These are phyloP conservation scores for Pseudorectes ferrugineus DNA, from an alignment of 2,113 vertebrate genomes.

Conservation along the genomic window DNA sequence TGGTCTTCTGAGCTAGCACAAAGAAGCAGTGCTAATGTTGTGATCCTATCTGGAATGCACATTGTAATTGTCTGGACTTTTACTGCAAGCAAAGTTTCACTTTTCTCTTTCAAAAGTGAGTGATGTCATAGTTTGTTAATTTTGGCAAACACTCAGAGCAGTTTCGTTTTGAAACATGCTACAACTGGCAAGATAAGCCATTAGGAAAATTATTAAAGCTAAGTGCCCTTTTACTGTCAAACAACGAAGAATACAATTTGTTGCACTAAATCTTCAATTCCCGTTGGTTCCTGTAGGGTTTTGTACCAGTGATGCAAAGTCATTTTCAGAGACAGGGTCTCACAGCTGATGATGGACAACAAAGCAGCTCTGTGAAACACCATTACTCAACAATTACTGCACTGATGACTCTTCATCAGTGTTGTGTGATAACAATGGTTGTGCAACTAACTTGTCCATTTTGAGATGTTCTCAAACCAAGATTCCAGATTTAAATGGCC, in stretches of 20 bases:
- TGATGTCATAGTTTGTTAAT: neutral
- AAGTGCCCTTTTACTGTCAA: conserved; percentile 16
- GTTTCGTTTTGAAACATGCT: neutral
- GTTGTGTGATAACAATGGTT: neutral
- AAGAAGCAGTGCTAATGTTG: neutral
- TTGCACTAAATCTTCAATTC: neutral
- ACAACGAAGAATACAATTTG: neutral
- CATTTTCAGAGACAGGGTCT: neutral
- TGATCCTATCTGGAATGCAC: neutral
- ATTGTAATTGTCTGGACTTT: conserved; percentile 3
- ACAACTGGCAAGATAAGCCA: neutral
- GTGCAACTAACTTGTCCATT: neutral
- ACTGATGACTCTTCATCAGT: neutral
- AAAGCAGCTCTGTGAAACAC: neutral
- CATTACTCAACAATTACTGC: neutral
- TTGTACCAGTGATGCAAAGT: neutral
- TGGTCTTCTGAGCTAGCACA: neutral
- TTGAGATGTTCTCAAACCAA: neutral
- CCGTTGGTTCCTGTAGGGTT: neutral
- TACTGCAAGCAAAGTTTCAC: neutral
- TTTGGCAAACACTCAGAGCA: neutral
- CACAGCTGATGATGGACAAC: neutral
- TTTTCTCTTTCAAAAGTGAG: neutral
- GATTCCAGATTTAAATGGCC: neutral
- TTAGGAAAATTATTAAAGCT: conserved; percentile 23